A percentile compares a stretch with the other conserved stretches of the same genome.
These are phyloP conservation scores for Tipula unca DNA, from an alignment of 2,888 invertebrate genomes.

Conservation along the genomic window DNA sequence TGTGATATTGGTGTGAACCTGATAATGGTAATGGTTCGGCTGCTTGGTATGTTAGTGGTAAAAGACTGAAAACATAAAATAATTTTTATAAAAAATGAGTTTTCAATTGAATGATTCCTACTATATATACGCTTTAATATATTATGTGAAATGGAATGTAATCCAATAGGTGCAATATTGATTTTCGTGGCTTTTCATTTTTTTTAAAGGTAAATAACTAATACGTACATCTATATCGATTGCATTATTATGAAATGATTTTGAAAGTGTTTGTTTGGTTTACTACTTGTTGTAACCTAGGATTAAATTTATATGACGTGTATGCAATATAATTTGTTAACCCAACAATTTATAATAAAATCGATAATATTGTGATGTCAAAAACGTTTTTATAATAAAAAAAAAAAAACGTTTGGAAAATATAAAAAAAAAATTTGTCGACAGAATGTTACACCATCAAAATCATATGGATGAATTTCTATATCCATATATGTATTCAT, in stretches of 20 bases:
- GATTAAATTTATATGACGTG: neutral
- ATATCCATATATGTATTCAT: neutral
- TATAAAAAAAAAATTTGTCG: neutral
- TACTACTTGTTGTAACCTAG: neutral
- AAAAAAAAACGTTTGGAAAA: neutral
- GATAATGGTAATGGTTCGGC: constrained; percentile 25
- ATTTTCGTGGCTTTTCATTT: neutral
- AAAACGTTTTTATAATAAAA: neutral
- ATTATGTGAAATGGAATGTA: neutral
- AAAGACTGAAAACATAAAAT: constrained; percentile 20
- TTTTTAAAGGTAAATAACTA: too few relatives aligned
- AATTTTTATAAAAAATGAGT: neutral
- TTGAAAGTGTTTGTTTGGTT: neutral
- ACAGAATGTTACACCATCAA: neutral
- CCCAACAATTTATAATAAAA: neutral
- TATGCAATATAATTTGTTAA: too few relatives aligned
- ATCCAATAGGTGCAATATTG: neutral
- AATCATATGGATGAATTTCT: neutral
- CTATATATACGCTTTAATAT: too few relatives aligned
- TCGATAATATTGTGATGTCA: neutral
- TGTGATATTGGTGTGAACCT: constrained; percentile 41
- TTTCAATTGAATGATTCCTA: neutral
- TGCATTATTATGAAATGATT: neutral
- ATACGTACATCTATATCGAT: neutral
- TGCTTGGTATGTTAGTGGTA: constrained; percentile 24